Conservation (phyloP, 2,113 vertebrate species). For the Notothenia rossii region DNA sequence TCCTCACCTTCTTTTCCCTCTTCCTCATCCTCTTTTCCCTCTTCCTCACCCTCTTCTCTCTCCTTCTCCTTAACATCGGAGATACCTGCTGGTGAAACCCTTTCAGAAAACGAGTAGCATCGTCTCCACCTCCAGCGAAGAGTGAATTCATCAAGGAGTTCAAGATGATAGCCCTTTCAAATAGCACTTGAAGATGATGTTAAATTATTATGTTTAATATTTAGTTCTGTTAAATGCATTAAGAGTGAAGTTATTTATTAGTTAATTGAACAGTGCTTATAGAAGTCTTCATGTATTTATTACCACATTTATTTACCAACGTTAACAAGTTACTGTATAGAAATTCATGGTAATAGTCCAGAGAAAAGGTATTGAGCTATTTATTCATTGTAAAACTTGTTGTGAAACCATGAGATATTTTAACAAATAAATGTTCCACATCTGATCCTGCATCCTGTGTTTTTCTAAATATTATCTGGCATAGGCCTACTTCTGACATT, state of each 20-base stretch:
- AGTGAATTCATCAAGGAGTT: not conserved
- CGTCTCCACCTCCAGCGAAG: not conserved
- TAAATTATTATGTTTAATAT: slow-evolving; percentile 10
- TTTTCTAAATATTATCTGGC: not conserved
- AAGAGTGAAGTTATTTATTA: slow-evolving; percentile 47
- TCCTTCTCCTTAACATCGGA: slow-evolving; percentile 3
- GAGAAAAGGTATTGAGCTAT: slow-evolving; percentile 6
- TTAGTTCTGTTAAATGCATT: slow-evolving; percentile 15
- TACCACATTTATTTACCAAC: slow-evolving; percentile 20
- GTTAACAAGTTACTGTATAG: not conserved
- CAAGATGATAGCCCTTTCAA: not conserved
- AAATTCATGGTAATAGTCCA: not conserved
- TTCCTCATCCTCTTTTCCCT: not conserved
- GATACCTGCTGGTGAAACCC: not conserved
- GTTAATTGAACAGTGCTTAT: not conserved
- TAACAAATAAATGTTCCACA: slow-evolving; percentile 26
- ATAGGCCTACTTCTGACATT: not conserved
- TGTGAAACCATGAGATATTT: not conserved
- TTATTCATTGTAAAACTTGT: slow-evolving; percentile 28
- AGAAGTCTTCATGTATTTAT: slow-evolving; percentile 43
- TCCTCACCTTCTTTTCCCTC: not conserved
- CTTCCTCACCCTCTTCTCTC: too few species aligned
- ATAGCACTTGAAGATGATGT: not conserved
- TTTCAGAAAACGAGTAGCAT: not conserved
- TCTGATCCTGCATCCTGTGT: not conserved